A percentile compares a stretch with the other conserved stretches of the same genome.
phyloP scores from a whole-genome alignment of 1,140 invertebrate genomes.

The Drosophila novamexicana region DNA sequence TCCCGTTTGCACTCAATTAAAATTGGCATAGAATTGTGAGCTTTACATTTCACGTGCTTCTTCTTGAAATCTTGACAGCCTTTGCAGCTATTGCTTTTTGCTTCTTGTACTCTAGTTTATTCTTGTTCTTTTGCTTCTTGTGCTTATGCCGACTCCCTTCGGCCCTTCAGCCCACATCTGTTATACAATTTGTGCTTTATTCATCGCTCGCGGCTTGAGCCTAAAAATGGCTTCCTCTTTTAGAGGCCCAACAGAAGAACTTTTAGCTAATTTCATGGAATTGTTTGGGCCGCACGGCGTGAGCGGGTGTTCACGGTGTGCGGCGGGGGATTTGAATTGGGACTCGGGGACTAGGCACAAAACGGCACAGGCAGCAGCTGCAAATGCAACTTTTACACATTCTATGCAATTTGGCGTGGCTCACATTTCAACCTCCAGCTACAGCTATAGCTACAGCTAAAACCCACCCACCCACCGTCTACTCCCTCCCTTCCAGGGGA shows the following conservation, averaged over 20 bases:
- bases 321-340: background rate
- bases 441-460: background rate
- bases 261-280: constrained; percentile 78
- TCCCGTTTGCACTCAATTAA: constrained; percentile 69
- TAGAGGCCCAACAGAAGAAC: constrained; percentile 52
- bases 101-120: constrained; percentile 6
- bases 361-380: constrained; percentile 56
- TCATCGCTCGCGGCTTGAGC: constrained; percentile 76
- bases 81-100: constrained; percentile 4
- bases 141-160: constrained; percentile 33
- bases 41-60: constrained; percentile 55
- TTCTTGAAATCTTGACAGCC: constrained; percentile 32
- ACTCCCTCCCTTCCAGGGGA: background rate
- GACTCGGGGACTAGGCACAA: constrained; percentile 26
- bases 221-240: constrained; percentile 65
- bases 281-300: constrained; percentile 57
- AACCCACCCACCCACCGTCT: constrained; percentile 1
- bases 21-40: constrained; percentile 62
- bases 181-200: constrained; percentile 73
- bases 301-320: background rate
- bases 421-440: constrained; percentile 60
- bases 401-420: constrained; percentile 72
- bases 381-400: constrained; percentile 78
- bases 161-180: constrained; percentile 63
- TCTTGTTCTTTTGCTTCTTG: constrained; percentile 16